Percentiles rank a stretch among this genome's conserved stretches.
Evolutionary conservation across 1,140 invertebrate genomes (phyloP).

Genomic region (Mycetomoellerius zeteki): DNA sequence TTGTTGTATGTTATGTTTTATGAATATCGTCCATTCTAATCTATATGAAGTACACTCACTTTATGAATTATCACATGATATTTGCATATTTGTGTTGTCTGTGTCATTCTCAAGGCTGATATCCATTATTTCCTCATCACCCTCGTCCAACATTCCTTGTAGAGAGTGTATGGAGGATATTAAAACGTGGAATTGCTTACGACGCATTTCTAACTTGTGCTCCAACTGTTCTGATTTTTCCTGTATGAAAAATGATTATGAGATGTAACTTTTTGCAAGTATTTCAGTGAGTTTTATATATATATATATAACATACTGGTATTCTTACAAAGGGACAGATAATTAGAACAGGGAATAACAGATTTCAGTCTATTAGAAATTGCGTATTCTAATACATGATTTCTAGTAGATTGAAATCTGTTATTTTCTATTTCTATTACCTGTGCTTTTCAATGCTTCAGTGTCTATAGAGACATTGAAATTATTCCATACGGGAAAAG

Average conservation of each 20-base stretch:
- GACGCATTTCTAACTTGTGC: slow-evolving; percentile 92
- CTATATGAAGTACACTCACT: slow-evolving; percentile 37
- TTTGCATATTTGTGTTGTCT: slow-evolving; percentile 80
- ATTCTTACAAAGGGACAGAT: too few relatives aligned
- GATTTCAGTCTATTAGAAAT: too few relatives aligned
- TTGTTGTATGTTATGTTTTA: background rate
- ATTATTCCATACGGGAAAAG: background rate
- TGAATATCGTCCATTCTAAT: slow-evolving; percentile 11
- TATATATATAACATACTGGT: too few relatives aligned
- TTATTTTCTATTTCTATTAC: too few relatives aligned
- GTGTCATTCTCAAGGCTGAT: slow-evolving; percentile 87
- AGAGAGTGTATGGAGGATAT: slow-evolving; percentile 93
- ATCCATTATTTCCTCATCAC: slow-evolving; percentile 88
- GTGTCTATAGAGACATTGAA: too few relatives aligned
- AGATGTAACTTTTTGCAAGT: background rate
- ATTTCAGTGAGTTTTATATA: too few relatives aligned
- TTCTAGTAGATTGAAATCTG: too few relatives aligned
- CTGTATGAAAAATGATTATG: slow-evolving; percentile 84
- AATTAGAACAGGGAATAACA: too few relatives aligned
- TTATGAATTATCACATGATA: slow-evolving; percentile 63
- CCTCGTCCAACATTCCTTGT: slow-evolving; percentile 91
- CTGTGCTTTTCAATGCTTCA: too few relatives aligned
- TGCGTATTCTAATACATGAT: too few relatives aligned
- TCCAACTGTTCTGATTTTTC: slow-evolving; percentile 91
- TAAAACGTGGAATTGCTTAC: slow-evolving; percentile 96